Evolutionary conservation across 2,888 invertebrate genomes (phyloP), one percentile per base, ranked within the genome.

Genomic region (Apamea sordens): DNA sequence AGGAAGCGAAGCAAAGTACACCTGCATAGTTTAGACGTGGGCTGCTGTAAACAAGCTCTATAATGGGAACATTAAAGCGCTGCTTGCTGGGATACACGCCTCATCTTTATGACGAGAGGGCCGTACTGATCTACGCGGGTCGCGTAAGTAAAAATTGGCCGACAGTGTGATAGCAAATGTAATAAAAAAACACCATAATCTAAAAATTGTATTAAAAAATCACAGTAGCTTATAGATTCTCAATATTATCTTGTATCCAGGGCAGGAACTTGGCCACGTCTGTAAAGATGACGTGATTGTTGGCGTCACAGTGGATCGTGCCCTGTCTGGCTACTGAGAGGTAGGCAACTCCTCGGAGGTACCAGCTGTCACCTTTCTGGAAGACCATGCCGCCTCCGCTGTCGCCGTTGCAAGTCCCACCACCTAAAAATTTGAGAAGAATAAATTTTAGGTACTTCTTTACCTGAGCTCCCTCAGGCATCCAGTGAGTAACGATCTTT

Each of bases 251-350:
- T 76, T 93, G 91, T n/a, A 97, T 96, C 97, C 97, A 97, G 8
- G 96, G 95, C 72, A 97, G 87, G 92, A 97, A 96, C 89, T 97
- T 97, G 4, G 97, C 97, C 10, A 97, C 92, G 82, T 98, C 98
- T 0, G 97, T 97, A 89, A 98, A 97, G 6, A 97, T 97, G 24
- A 97, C 97, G 90, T 97, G 97, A 85, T 97, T 97, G 0, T 95
- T 94, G 0, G 97, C 96, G 88, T 97, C 97, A 85, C 98, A 98
- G 24, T 97, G 92, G 86, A 95, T 94, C 80, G 97, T 96, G 89
- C 97, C 97, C 87, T 97, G 97, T 32, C 97, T 89, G 0, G 97
- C 97, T 2, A 97, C 97, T 0, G 97, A 97, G 0, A 97, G 93
- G 0, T 97, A 97, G 2, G 97, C 97, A 13, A 97, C 90, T 0